Base-by-base conservation (phyloP, 2,113 vertebrate species). In the Stigmatopora nigra region DNA sequence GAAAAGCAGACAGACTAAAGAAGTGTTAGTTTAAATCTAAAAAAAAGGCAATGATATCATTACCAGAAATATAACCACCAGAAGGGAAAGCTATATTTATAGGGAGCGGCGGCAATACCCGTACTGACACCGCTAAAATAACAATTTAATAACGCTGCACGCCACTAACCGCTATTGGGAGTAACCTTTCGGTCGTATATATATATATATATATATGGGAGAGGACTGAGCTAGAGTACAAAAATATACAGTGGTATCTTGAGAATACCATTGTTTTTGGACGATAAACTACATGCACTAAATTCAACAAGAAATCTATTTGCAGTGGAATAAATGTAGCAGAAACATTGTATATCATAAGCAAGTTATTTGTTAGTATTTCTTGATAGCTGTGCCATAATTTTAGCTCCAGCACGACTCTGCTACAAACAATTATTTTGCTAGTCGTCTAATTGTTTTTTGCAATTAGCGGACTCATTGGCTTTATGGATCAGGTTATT, bases 41-140 rank as follows among this genome's bases (percentile, higher is more conserved):
- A 79, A 75, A 63, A 38, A 65, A 73, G 57, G 76, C 67, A 62
- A 73, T 63, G 63, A 63, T 74, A 70, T 13, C 20, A 10, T 31
- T 48, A 45, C 17, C 63, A 71, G 57, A 62, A 80, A 59, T 57
- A 60, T 76, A 58, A 75, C 57, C 10, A 78, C 38, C 78, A 78
- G 76, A 70, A 76, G 72, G 16, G 4, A 1, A 79, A 78, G 60
- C 81, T 75, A 46, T 76, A 78, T 81, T 82, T 79, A 77, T 74
- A 70, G 51, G 19, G 52, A 63, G 51, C 45, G 38, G 70, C 51
- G 57, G 46, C 49, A 59, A 61, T 58, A 74, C 71, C 49, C 25
- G 35, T 16, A 69, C 60, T 53, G 70, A 74, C 76, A 63, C 64
- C 67, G 74, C 71, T 57, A 75, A 74, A 81, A 79, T 51, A 16